Base-by-base conservation (phyloP, 2,113 vertebrate species). In the Asarcornis scutulata region DNA sequence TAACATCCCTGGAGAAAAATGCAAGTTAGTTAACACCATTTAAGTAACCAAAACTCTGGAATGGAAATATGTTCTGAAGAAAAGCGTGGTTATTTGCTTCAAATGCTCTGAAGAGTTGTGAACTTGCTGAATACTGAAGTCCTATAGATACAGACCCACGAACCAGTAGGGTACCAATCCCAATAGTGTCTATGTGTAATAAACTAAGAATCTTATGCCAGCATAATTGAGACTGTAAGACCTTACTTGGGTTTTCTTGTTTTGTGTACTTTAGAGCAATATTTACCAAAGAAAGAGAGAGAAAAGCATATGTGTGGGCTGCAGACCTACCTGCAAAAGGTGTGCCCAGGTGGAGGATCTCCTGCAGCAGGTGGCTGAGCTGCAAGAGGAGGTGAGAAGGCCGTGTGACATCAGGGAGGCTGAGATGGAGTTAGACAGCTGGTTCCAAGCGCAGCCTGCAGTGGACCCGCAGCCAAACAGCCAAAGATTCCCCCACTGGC, bases 11-110 rank as follows among this genome's bases (percentile, higher is more conserved):
- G 63, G 88, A 92, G 90, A 83, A 87, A 85, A 96, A 90, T 4
- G 1, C 52, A 12, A 0, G 17, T 75, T 87, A 86, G 52, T 62
- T 67, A 89, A 90, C 58, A 89, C 59, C 73, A 89, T 15, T 40
- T 40, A 88, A 96, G 85, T 44, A 96, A 97, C 52, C 95, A 46
- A 73, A 88, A 88, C 34, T 68, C 73, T 42, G 52, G 15, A 66
- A 88, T 88, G 84, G 78, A 95, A 94, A 81, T 4, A 6, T 11
- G 60, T 64, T 89, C 44, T 67, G 34, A 50, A 94, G 77, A 89
- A 69, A 94, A 91, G 42, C 42, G 59, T 17, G 63, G 93, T 88
- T 90, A 32, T 34, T 81, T 6, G 23, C 93, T 93, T 96, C 76
- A 91, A 91, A 97, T 9, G 7, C 92, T 90, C 84, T 56, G 6